Evolutionary conservation across 1,140 invertebrate species (phyloP), one percentile per base, ranked within the genome.

Genomic region (Drosophila ironensis): DNA sequence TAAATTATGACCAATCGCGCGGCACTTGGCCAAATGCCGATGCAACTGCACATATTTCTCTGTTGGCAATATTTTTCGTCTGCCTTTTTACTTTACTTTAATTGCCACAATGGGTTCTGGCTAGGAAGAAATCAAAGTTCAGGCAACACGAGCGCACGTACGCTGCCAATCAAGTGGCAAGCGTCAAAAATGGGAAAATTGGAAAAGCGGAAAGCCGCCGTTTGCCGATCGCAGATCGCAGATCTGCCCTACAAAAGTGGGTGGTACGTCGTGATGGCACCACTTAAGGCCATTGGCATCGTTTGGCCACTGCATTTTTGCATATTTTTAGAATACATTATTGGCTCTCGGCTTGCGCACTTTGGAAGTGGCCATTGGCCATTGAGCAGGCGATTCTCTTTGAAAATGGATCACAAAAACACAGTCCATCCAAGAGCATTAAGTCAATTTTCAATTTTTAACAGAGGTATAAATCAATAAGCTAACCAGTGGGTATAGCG

Each of bases 271-370:
- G n/a, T n/a, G n/a, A 33, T 33, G 19, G 12, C 8, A 33, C 24
- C 37, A 50, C 50, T 61, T 76, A 72, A 77, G 73, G 73, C 67
- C 74, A 78, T 67, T 76, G 53, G 70, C 73, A 76, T 72, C 66
- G 27, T 25, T 46, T 59, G 46, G 24, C 41, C 40, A 28, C 72
- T 76, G 51, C 38, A 56, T 44, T 41, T 57, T 42, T 35, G 40
- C 47, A 50, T 77, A 76, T 77, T 78, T 72, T 72, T 77, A 72
- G 59, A 72, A 57, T 48, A 67, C 41, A 72, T 76, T 78, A 70
- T 72, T 66, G 68, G 42, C 53, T 35, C 17, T 24, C 22, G 20
- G 38, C 28, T 17, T 59, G 57, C 28, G 16, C 22, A 27, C 17
- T 46, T 35, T 24, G 56, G 42, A 63, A 63, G n/a, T n/a, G n/a